Base-by-base conservation (phyloP, 2,888 invertebrate species). In the Spilosoma lubricipeda region DNA sequence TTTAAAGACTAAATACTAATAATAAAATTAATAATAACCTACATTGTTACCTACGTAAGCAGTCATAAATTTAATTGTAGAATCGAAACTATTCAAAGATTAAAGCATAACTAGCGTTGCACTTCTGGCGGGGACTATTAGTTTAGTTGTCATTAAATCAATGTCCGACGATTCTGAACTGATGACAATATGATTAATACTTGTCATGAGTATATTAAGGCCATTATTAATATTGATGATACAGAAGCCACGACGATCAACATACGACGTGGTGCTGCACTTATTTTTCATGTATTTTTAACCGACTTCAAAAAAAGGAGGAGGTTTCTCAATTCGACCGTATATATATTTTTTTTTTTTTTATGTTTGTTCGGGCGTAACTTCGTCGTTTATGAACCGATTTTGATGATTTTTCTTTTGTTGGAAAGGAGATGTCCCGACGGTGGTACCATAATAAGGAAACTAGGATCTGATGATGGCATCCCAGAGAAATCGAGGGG, bases 131-230 rank as follows among this genome's bases (percentile, higher is more conserved):
- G 13, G 36, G 9, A 66, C 27, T 52, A 56, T 70, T 63, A 42
- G 30, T 33, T 70, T 64, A 39, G 45, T 20, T 23, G 30, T 45
- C 71, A 64, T 33, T 71, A 71, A 65, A 71, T 65, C 48, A 71
- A 64, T 70, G 42, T 30, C 39, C 59, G 23, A 63, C 63, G 42
- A 42, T 63, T 13, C 30, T 30, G 30, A 5, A 27, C 56, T 56
- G 52, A 30, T 63, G 30, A 63, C 27, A 59, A 70, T 30, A 39
- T 70, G 27, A 27, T 70, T 27, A 52, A 48, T 68, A 59, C n/a
- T 36, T 7, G 15, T 1, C 5, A 23, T 69, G 36, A 36, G 8
- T 69, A 30, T 33, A 27, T 59, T 59, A 11, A 18, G 52, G n/a
- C n/a, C 20, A 33, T 70, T 70, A 39, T 59, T 59, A 39, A 39